Conservation (phyloP, 2,888 invertebrate species). For the Ichneumoninae sp. region DNA sequence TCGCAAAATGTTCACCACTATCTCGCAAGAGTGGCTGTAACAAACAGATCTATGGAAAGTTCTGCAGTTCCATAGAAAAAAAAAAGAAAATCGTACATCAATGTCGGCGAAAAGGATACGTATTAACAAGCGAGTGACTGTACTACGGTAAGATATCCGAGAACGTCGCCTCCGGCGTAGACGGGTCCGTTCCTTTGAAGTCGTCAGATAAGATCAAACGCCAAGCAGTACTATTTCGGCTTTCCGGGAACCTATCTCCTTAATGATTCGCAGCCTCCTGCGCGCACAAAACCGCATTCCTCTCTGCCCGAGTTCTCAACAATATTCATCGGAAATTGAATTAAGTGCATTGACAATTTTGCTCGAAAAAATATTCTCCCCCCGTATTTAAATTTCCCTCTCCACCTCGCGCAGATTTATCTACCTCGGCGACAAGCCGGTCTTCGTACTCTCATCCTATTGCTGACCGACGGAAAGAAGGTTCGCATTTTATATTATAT, state of each 20-base stretch:
- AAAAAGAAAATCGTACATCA: background rate
- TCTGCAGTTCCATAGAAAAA: background rate
- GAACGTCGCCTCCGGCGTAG: background rate
- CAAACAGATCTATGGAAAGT: background rate
- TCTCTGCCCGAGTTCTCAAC: background rate
- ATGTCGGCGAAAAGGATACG: background rate
- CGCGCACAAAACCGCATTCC: background rate
- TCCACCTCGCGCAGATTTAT: background rate
- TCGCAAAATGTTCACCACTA: background rate
- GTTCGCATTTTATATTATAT: background rate
- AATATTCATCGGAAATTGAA: slow-evolving; percentile 6
- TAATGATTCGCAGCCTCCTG: background rate
- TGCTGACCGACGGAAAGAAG: background rate
- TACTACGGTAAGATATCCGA: background rate
- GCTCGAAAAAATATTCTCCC: background rate
- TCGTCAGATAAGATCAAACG: background rate
- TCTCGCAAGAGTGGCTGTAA: background rate
- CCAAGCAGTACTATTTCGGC: background rate
- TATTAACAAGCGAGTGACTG: background rate
- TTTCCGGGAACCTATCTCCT: background rate
- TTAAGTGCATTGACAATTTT: slow-evolving; percentile 14
- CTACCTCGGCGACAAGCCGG: too few species aligned
- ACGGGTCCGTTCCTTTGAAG: background rate
- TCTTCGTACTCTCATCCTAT: too few species aligned
- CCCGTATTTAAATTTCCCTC: background rate